Evolutionary conservation across 2,797 vertebrate genomes (phyloP).

Genomic region (Petrocephalus sullivani): DNA sequence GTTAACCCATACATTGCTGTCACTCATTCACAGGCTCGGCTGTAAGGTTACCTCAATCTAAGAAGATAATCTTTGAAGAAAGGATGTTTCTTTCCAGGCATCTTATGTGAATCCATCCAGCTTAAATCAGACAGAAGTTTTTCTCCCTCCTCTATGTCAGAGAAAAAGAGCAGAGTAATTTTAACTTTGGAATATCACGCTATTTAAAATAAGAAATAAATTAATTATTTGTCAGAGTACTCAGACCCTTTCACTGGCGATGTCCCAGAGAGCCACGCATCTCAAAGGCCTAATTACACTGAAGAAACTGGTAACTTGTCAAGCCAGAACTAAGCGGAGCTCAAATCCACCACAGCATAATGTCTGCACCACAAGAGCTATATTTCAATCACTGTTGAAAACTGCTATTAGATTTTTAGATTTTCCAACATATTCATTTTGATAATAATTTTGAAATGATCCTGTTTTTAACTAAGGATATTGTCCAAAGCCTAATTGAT

Average conservation of each 20-base stretch:
- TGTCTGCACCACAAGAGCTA: constrained; percentile 34
- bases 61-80: constrained; percentile 49
- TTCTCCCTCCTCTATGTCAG: constrained; percentile 34
- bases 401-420: constrained; percentile 42
- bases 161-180: constrained; percentile 31
- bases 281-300: constrained; percentile 39
- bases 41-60: constrained; percentile 36
- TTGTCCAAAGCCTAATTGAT: not conserved
- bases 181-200: constrained; percentile 33
- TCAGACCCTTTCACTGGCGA: constrained; percentile 25
- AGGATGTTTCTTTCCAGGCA: constrained; percentile 37
- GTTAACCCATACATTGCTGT: not conserved
- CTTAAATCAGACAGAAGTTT: constrained; percentile 39
- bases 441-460: not conserved
- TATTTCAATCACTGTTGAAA: constrained; percentile 37
- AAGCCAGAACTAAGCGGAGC: constrained; percentile 30
- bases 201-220: constrained; percentile 18
- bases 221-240: not conserved
- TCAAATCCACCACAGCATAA: constrained; percentile 45
- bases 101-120: constrained; percentile 54
- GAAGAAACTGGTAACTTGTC: constrained; percentile 50
- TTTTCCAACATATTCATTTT: constrained; percentile 32
- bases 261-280: constrained; percentile 34
- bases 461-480: not conserved
- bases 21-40: constrained; percentile 39